Evolutionary conservation across 2,113 vertebrate genomes (phyloP), one percentile per base, ranked within the genome.

Genomic region (Ailurus styani): DNA sequence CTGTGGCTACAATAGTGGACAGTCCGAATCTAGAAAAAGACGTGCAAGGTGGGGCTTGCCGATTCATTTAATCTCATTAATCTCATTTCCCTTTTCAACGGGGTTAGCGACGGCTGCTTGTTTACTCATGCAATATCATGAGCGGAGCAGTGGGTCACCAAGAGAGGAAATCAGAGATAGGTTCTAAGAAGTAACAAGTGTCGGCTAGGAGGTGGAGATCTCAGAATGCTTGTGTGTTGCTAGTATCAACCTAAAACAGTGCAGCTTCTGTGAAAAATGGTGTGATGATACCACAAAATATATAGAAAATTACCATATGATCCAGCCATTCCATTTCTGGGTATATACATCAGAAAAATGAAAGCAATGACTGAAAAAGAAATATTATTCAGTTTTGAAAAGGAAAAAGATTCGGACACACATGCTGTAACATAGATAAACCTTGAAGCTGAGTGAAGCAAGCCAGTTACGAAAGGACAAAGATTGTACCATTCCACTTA

Each of bases 31-130:
- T 47, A 89, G 73, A 77, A 37, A 20, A 54, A 62, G 66, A 55
- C 60, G 25, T 72, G 6, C 23, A 20, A 54, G 42, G 29, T 34
- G 62, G 40, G 50, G 40, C 11, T 68, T 50, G 55, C 47, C 54
- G 57, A 50, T 66, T 95, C 68, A 34, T 64, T 95, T 91, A 95
- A 91, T 34, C 15, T 94, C n/a, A 79, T 95, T 91, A 95, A 91
- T 34, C 15, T 94, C n/a, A 79, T 79, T 47, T 83, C 57, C 5
- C 50, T 90, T 92, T 93, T 77, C 11, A 2, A 55, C 7, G 20
- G 72, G 14, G 25, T 75, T 95, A 85, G 70, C 10, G 60, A 70
- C 23, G 50, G 50, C 27, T 52, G 15, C 42, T 91, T 10, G 6
- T 55, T 87, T 47, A 66, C 40, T 88, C 42, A 90, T 18, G 90